Conservation (phyloP, 2,113 vertebrate species). For the Lampris incognitus region DNA sequence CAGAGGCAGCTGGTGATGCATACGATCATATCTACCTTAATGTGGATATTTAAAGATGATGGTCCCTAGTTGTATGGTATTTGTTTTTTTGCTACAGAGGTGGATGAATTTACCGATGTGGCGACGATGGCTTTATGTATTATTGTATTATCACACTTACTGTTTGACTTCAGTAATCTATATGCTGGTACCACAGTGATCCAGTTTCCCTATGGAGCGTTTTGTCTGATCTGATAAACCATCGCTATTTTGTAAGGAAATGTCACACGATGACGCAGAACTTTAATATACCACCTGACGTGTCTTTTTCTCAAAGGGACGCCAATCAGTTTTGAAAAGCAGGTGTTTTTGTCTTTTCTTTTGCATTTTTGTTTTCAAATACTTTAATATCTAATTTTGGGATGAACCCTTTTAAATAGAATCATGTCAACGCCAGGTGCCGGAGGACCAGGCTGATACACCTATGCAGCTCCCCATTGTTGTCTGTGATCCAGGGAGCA, state of each 20-base stretch:
- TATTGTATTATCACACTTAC: too few relatives aligned
- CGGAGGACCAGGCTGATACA: background rate
- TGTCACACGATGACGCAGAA: background rate
- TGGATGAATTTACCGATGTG: too few relatives aligned
- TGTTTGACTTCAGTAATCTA: too few relatives aligned
- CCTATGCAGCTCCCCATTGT: background rate
- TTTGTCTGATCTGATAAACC: background rate
- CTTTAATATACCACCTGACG: background rate
- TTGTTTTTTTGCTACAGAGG: too few relatives aligned
- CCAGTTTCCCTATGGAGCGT: too few relatives aligned
- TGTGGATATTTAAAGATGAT: too few relatives aligned
- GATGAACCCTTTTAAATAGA: background rate
- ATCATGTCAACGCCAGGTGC: background rate
- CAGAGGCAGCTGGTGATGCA: too few relatives aligned
- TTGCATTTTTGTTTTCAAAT: background rate
- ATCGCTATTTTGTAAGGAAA: background rate
- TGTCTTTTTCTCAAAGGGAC: background rate
- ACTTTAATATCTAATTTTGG: background rate
- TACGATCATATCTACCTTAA: too few relatives aligned
- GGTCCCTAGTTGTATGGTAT: too few relatives aligned
- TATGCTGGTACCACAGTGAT: too few relatives aligned
- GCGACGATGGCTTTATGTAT: too few relatives aligned
- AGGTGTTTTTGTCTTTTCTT: background rate
- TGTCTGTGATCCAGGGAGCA: background rate
- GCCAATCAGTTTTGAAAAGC: background rate